Base-by-base conservation (phyloP, 2,113 vertebrate species). In the Pygoscelis adeliae region DNA sequence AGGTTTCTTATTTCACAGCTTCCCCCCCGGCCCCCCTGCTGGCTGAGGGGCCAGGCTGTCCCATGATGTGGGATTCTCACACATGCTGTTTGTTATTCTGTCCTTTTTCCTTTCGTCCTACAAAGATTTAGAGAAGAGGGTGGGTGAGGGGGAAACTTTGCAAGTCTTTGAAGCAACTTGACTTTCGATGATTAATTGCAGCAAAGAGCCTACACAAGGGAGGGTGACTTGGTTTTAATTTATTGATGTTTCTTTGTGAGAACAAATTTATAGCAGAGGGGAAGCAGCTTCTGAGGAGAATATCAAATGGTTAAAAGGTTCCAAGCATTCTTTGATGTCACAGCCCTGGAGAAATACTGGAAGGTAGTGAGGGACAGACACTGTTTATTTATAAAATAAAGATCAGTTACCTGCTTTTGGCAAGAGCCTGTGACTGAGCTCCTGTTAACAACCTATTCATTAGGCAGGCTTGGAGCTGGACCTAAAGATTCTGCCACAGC, bases 31-130 rank as follows among this genome's bases (percentile, higher is more conserved):
- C 92, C 77, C 59, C 83, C 89, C 83, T 1, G 18, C 77, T 34
- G 81, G 90, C 93, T 38, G 81, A 53, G 87, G 81, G 58, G 82
- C 90, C 74, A 69, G 81, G 87, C 84, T 90, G 81, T 86, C 89
- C 95, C 96, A 11, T 95, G 95, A 97, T 98, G 97, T 98, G 97
- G 96, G 97, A 97, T 97, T 97, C 95, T 97, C 96, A 95, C 97
- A 97, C 91, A 84, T 91, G 97, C 96, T 83, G 92, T 96, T 93
- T 95, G 91, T 97, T 95, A 94, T 94, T 94, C 91, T 97, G 95
- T 92, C 91, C 93, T 93, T 84, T 94, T 91, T 81, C 82, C 90
- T 89, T 94, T 94, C 1, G 7, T 90, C 92, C 93, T 95, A 87
- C 95, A 83, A 92, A 71, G 89, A 81, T 65, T 53, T 49, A 40